Evolutionary conservation across 1,140 invertebrate species (phyloP).

Genomic region (Euborellia annulipes): DNA sequence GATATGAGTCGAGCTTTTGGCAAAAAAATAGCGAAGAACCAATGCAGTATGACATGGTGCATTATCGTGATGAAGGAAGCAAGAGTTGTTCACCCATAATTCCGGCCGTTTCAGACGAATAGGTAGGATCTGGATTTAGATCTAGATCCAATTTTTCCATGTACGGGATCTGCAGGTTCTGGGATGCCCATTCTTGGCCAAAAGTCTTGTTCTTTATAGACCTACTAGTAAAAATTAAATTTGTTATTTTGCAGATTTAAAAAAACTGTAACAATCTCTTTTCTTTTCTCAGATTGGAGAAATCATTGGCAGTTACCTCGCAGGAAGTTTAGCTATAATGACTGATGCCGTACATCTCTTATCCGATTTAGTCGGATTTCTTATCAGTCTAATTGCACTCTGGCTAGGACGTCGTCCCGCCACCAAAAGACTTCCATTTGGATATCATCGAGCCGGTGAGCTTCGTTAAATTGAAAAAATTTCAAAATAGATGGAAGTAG

Average conservation of each 20-base stretch:
- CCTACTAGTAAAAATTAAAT: background rate
- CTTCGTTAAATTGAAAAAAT: too few species aligned
- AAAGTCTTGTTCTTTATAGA: conserved; percentile 5
- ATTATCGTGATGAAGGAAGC: too few species aligned
- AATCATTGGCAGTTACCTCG: conserved; percentile 57
- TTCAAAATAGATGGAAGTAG: too few species aligned
- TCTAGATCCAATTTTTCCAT: too few species aligned
- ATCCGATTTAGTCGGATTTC: conserved; percentile 66
- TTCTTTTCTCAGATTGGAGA: conserved; percentile 44
- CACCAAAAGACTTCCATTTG: conserved; percentile 57
- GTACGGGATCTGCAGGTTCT: too few species aligned
- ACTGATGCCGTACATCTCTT: conserved; percentile 72
- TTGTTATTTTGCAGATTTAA: background rate
- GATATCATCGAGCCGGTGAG: conserved; percentile 61
- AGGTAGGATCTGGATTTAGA: too few species aligned
- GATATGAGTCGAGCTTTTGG: too few species aligned
- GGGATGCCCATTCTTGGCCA: too few species aligned
- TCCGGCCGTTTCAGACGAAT: too few species aligned
- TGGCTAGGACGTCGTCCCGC: conserved; percentile 46
- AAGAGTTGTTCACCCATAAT: too few species aligned
- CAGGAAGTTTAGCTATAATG: conserved; percentile 67
- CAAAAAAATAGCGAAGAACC: too few species aligned
- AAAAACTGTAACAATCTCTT: conserved; percentile 1
- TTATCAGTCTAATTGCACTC: conserved; percentile 60
- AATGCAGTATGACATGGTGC: too few species aligned